Base-by-base conservation (phyloP, 2,888 invertebrate genomes). In the Sphecodes monilicornis region DNA sequence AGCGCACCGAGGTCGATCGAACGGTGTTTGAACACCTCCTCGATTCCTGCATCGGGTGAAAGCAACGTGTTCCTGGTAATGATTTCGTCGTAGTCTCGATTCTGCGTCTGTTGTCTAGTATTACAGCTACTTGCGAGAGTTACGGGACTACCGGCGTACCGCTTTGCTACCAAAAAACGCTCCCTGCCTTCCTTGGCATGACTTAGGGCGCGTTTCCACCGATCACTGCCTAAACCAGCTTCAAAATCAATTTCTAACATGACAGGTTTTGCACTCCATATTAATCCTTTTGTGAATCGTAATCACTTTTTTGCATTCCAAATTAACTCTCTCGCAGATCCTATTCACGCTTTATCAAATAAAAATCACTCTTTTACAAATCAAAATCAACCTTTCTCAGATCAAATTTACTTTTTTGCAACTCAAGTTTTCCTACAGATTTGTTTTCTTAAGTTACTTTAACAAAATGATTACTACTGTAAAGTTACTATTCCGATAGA, bases 71-170 rank as follows among this genome's bases (percentile, higher is more conserved):
- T 88, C 86, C 76, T 75, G 71, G 89, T 87, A 89, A 89, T 89
- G 86, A 87, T 85, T 74, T 82, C 82, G 84, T 82, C 75, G 70
- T 75, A 82, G 80, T 68, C 66, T 82, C 80, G 79, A 43, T 76
- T 76, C 71, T 46, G 76, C 73, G 72, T 75, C 71, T 69, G 88
- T 80, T 79, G 85, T 89, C 85, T 89, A 41, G 82, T 78, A 85
- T 78, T 85, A 88, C 79, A 66, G 69, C 82, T 86, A 86, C 85
- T 86, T 85, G 85, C 86, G 85, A 89, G 84, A 90, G 90, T 92
- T 93, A 92, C 93, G 92, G 93, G 92, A 93, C 92, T 90, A 84
- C 85, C 86, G 83, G 87, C 89, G 90, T 91, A 92, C 91, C 92
- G 91, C 89, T 91, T 89, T 83, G 86, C 83, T 85, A 86, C 90